Percentiles rank a stretch among this genome's conserved stretches.
Conservation (phyloP, 2,888 invertebrate genomes). For the Entomobrya multifasciata region DNA sequence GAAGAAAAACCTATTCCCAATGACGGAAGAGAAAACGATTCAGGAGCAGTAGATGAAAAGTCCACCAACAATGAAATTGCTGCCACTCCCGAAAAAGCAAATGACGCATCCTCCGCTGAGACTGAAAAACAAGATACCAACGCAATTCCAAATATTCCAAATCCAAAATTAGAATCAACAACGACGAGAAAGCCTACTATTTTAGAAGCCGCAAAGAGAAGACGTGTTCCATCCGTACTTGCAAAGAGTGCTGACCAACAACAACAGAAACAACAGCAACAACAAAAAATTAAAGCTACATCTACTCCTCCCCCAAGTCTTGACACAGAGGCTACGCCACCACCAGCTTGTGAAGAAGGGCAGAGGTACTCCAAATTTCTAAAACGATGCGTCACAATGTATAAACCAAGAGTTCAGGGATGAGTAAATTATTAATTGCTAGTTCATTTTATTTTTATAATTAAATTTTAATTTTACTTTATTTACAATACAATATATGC, state of each 20-base stretch:
- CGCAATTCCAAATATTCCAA: conserved; percentile 43
- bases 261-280: not conserved
- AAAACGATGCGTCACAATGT: conserved; percentile 59
- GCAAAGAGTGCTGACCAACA: not conserved
- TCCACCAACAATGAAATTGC: not conserved
- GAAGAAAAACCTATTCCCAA: not conserved
- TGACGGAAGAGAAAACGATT: conserved; percentile 31
- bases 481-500: not conserved
- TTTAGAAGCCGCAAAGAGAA: conserved; percentile 53
- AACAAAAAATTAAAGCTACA: conserved; percentile 34
- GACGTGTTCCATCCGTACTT: conserved; percentile 22
- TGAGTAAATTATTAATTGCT: conserved; percentile 27
- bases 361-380: conserved; percentile 61
- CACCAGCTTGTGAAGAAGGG: conserved; percentile 50
- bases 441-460: not conserved
- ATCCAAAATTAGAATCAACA: conserved; percentile 1
- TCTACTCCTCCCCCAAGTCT: conserved; percentile 29
- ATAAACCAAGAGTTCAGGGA: conserved; percentile 53
- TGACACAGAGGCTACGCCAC: not conserved
- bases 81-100: conserved; percentile 4
- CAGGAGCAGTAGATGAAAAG: conserved; percentile 11
- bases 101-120: conserved; percentile 26
- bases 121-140: conserved; percentile 41
- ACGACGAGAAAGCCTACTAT: conserved; percentile 48
- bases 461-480: not conserved